Evolutionary conservation across 2,888 invertebrate species (phyloP), one percentile per base, ranked within the genome.

Genomic region (Mesorhabditis sp.): DNA sequence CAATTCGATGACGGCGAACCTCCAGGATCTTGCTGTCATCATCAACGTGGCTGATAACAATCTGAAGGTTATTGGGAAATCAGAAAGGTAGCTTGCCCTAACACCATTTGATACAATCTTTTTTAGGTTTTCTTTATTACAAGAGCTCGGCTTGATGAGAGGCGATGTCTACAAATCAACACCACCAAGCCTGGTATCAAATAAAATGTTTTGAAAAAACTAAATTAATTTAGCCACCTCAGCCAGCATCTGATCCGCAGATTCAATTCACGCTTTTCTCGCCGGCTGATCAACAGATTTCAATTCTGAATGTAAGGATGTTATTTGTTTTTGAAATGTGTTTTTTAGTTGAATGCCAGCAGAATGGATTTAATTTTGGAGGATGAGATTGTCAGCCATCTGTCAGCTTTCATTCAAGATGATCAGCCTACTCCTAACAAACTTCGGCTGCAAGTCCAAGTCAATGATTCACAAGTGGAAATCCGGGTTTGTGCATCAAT

Each of bases 331-430:
- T 13, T 13, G n/a, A 50, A 50, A 50, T 50, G 58, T 2, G n/a
- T 13, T 50, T 50, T 50, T 50, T 13, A 50, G 58, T n/a, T 50
- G n/a, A 50, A 50, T 50, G 58, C n/a, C 7, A 50, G n/a, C n/a
- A n/a, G 58, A 50, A 50, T 50, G 10, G 58, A 50, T 50, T 50
- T 50, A n/a, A 50, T 50, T 10, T 63, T 82, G 58, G 74, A 76
- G 50, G 82, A 82, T 69, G 78, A 79, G 68, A 77, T 82, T 63
- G 65, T 82, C 13, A 71, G 77, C 4, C 80, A 82, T 71, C 65
- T 82, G 44, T 72, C 78, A 2, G 74, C 81, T 0, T 82, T 82
- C 66, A 72, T 77, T 13, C 68, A 74, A 42, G 77, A 79, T 66
- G 80, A 81, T 50, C 71, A 74, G 42, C 67, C 69, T 10, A 71